Conservation (phyloP, 2,113 vertebrate species). For the Trinectes maculatus region DNA sequence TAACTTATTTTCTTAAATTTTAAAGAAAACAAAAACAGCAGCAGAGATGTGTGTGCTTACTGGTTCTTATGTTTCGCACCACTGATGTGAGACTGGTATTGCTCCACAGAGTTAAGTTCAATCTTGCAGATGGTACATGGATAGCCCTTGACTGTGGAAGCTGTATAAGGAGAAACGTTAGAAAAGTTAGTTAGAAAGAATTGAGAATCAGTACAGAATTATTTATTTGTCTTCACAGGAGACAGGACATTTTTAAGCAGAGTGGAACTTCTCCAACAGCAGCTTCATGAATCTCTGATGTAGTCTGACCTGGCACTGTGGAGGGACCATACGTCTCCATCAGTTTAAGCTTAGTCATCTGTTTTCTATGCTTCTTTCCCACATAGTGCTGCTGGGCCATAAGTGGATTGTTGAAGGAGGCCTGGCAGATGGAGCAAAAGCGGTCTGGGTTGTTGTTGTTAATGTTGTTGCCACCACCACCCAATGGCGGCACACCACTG, state of each 20-base stretch:
- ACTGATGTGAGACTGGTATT: constrained; percentile 97
- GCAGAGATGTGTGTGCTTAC: constrained; percentile 78
- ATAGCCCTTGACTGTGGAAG: constrained; percentile 92
- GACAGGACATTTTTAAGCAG: background rate
- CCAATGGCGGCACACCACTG: background rate
- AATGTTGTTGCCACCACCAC: constrained; percentile 52
- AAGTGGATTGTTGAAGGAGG: constrained; percentile 95
- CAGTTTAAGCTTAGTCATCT: constrained; percentile 93
- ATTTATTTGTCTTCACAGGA: background rate
- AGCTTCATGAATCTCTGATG: background rate
- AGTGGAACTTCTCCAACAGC: background rate
- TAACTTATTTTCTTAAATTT: too few relatives aligned
- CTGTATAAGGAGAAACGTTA: constrained; percentile 69
- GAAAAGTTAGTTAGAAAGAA: background rate
- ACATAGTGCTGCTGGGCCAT: constrained; percentile 97
- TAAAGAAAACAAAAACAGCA: too few relatives aligned
- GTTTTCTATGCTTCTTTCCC: constrained; percentile 97
- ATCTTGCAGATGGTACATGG: constrained; percentile 93
- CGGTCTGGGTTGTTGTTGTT: constrained; percentile 84
- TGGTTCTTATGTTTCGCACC: constrained; percentile 98
- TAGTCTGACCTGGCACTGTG: constrained; percentile 71
- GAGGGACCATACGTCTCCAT: constrained; percentile 93
- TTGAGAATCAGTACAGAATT: background rate
- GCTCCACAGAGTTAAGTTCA: constrained; percentile 96
- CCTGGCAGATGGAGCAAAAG: constrained; percentile 95